Conservation (phyloP, 2,113 vertebrate species). For the Hydrolagus affinis region DNA sequence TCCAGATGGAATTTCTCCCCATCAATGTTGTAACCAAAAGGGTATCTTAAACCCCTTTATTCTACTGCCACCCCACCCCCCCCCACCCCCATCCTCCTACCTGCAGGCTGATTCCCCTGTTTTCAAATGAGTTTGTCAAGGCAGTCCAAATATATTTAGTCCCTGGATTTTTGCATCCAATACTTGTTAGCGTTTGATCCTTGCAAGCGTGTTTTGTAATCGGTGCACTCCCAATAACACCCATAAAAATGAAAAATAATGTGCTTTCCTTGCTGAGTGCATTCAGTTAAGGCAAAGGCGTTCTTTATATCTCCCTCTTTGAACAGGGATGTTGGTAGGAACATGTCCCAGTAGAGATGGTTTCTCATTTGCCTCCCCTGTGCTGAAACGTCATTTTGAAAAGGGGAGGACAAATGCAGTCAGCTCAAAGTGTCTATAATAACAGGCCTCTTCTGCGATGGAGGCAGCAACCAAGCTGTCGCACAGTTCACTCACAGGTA, state of each 20-base stretch:
- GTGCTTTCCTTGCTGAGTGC: constrained; percentile 98
- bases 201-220: constrained; percentile 31
- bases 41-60: constrained; percentile 37
- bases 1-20: constrained; percentile 35
- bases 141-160: neutral
- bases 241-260: constrained; percentile 61
- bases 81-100: constrained; percentile 35
- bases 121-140: constrained; percentile 37
- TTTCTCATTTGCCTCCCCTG: constrained; percentile 72
- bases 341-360: constrained; percentile 71
- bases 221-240: constrained; percentile 35
- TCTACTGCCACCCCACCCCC: constrained; percentile 36
- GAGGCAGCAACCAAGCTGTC: constrained; percentile 7
- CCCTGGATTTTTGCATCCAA: neutral
- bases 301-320: constrained; percentile 70
- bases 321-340: constrained; percentile 77
- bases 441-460: constrained; percentile 36
- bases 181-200: constrained; percentile 29
- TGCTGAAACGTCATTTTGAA: constrained; percentile 71
- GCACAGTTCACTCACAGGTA: constrained; percentile 62
- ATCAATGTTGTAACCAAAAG: constrained; percentile 39
- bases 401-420: constrained; percentile 60
- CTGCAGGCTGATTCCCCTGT: constrained; percentile 36
- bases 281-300: constrained; percentile 97
- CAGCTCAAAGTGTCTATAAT: constrained; percentile 43